These are phyloP conservation scores for Styela plicata DNA, from an alignment of 23 tunicate genomes.

Conservation along the genomic window DNA sequence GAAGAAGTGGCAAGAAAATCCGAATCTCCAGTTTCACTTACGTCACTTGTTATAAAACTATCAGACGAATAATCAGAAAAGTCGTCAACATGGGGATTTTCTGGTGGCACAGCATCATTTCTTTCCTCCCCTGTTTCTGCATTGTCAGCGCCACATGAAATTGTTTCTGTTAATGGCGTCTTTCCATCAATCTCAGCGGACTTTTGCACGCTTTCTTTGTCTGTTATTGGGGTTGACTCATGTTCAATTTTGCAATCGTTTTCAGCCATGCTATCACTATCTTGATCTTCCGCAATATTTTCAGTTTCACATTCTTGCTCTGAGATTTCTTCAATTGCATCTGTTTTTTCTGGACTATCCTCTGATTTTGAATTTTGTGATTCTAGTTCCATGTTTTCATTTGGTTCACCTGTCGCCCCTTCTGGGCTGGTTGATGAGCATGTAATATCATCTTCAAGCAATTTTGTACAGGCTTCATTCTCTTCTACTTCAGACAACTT, in stretches of 20 bases:
- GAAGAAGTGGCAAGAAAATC: background rate
- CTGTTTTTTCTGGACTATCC: background rate
- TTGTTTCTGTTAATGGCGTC: no score
- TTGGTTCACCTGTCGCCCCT: no score
- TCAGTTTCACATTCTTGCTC: background rate
- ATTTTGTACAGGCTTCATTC: background rate
- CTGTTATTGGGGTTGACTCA: no score
- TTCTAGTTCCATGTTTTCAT: no score
- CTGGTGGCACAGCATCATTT: no score
- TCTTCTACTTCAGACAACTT: background rate
- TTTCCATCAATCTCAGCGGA: no score
- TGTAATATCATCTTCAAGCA: background rate
- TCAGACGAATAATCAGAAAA: background rate
- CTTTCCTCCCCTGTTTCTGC: no score
- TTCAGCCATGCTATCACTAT: background rate
- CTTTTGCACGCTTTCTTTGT: no score
- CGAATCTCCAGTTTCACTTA: background rate
- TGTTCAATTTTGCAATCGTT: no score
- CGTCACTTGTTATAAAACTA: constrained; percentile 7
- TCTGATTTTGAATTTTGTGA: background rate
- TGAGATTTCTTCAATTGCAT: background rate
- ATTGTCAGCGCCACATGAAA: no score
- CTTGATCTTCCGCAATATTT: background rate
- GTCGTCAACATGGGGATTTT: no score
- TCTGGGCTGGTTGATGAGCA: no score